A percentile compares a stretch with the other conserved stretches of the same genome.
Conservation (phyloP, 2,113 vertebrate genomes). For the Ciconia stormi region DNA sequence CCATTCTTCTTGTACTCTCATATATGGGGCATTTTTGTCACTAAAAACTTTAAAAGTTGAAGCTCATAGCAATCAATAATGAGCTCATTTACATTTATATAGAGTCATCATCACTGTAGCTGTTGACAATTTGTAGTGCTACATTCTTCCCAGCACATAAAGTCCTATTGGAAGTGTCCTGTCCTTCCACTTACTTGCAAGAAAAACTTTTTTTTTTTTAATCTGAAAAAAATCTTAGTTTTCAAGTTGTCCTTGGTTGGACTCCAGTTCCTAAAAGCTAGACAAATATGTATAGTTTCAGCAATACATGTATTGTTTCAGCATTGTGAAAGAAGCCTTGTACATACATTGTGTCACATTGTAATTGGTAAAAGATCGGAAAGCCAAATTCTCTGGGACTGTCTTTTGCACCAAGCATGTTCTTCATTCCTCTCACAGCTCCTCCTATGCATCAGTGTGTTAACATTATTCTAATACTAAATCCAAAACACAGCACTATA, state of each 20-base stretch:
- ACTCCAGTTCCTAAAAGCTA: not conserved
- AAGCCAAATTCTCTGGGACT: not conserved
- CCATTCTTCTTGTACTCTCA: not conserved
- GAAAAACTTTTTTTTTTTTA: not conserved
- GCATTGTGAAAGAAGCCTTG: not conserved
- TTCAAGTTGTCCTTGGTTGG: not conserved
- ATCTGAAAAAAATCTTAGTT: not conserved
- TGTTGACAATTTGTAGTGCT: not conserved
- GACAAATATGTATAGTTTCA: not conserved
- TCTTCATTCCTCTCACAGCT: not conserved
- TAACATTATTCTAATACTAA: too few relatives aligned
- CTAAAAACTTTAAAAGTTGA: not conserved
- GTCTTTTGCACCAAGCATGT: not conserved
- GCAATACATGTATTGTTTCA: not conserved
- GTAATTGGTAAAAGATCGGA: not conserved
- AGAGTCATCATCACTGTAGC: not conserved
- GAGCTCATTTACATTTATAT: conserved; percentile 4
- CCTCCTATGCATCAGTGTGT: not conserved
- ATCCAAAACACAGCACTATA: too few relatives aligned
- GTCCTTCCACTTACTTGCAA: not conserved
- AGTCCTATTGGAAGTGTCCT: not conserved
- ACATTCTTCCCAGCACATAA: not conserved
- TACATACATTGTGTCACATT: too few relatives aligned
- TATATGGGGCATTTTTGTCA: not conserved
- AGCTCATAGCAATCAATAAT: not conserved